These are phyloP conservation scores for Actinernus sp. DNA, from an alignment of 92 coral and sea anemone species.

Conservation along the genomic window DNA sequence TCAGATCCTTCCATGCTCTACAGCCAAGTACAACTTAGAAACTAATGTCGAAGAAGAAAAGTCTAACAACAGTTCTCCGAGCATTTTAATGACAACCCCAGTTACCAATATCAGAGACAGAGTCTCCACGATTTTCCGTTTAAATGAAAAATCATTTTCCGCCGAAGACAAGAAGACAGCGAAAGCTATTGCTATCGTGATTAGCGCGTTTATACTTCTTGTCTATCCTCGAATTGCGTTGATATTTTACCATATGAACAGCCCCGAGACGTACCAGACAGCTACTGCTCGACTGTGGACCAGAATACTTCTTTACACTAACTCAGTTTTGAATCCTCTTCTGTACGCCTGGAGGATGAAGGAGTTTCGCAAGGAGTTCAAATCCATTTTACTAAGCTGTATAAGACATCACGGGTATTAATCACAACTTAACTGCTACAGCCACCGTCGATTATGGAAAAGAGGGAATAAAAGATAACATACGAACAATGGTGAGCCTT, in stretches of 20 bases:
- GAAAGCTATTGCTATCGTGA: constrained; percentile 54
- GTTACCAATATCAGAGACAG: not conserved
- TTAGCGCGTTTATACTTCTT: constrained; percentile 36
- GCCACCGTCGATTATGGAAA: too few relatives aligned
- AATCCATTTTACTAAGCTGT: constrained; percentile 6
- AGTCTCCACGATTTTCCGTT: not conserved
- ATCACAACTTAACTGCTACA: too few relatives aligned
- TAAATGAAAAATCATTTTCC: not conserved
- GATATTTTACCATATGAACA: constrained; percentile 49
- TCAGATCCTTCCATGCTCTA: too few relatives aligned
- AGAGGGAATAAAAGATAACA: too few relatives aligned
- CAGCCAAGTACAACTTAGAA: too few relatives aligned
- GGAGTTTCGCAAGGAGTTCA: constrained; percentile 51
- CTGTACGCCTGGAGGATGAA: constrained; percentile 68
- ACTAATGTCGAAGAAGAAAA: too few relatives aligned
- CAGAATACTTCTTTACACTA: constrained; percentile 41
- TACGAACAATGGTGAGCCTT: too few relatives aligned
- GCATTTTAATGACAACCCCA: not conserved
- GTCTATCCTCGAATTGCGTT: constrained; percentile 60
- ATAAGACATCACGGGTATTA: too few relatives aligned
- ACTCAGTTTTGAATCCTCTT: constrained; percentile 45
- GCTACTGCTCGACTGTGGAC: constrained; percentile 45
- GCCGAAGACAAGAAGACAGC: constrained; percentile 34
- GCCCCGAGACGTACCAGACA: constrained; percentile 37
- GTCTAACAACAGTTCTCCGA: not conserved